Evolutionary conservation across 2,113 vertebrate genomes (phyloP).

Genomic region (Carettochelys insculpta): DNA sequence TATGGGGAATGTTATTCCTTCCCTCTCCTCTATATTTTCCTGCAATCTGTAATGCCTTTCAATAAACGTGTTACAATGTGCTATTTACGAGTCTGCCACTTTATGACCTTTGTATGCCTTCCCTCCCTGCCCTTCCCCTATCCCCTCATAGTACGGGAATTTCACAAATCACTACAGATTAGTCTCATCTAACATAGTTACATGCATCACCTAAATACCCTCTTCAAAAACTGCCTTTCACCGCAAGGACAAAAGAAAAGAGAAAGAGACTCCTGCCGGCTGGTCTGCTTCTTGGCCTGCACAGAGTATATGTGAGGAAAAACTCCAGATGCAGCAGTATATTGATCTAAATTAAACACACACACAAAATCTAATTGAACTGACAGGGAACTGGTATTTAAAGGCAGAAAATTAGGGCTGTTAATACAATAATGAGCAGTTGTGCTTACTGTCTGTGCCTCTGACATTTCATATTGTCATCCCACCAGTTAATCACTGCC

Average conservation of each 20-base stretch:
- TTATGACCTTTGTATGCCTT: conserved; percentile 25
- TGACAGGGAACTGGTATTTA: conserved; percentile 70
- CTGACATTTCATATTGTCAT: conserved; percentile 73
- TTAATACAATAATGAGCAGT: conserved; percentile 75
- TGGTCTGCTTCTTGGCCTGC: neutral
- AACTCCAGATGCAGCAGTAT: conserved; percentile 51
- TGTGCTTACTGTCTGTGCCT: conserved; percentile 68
- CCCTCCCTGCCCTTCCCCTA: neutral
- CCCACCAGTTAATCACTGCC: conserved; percentile 63
- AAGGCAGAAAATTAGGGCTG: conserved; percentile 74
- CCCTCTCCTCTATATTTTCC: neutral
- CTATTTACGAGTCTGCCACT: conserved; percentile 41
- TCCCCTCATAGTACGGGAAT: neutral
- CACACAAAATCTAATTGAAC: conserved; percentile 56
- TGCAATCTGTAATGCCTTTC: conserved; percentile 6
- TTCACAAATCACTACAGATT: conserved; percentile 61
- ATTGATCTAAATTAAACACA: conserved; percentile 73
- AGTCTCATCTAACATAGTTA: neutral
- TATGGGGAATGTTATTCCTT: neutral
- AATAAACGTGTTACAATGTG: conserved; percentile 41
- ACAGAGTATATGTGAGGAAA: neutral
- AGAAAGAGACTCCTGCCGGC: conserved; percentile 6
- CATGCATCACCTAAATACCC: conserved; percentile 45
- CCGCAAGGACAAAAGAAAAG: conserved; percentile 38
- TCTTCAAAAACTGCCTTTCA: conserved; percentile 47